Evolutionary conservation across 1,140 invertebrate species (phyloP).

Genomic region (Wasmannia auropunctata): DNA sequence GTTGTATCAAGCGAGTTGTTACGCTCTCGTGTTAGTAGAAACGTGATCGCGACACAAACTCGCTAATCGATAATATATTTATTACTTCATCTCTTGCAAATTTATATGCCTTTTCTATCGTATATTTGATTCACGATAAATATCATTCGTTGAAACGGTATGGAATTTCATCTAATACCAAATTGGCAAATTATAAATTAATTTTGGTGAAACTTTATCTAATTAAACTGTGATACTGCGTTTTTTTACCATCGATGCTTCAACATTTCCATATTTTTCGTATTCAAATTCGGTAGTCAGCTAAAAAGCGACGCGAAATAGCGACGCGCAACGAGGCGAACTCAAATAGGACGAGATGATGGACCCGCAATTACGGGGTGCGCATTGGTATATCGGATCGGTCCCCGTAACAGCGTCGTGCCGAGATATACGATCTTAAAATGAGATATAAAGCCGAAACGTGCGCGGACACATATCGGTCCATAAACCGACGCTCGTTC

Average conservation of each 20-base stretch:
- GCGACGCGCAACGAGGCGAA: background rate
- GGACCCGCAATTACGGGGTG: conserved; percentile 28
- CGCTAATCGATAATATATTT: conserved; percentile 25
- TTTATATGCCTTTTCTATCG: background rate
- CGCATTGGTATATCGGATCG: background rate
- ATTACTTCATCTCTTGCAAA: background rate
- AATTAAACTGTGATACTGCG: background rate
- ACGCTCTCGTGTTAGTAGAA: background rate
- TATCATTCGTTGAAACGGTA: background rate
- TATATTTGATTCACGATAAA: background rate
- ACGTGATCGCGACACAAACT: background rate
- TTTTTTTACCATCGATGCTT: background rate
- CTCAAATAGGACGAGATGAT: background rate
- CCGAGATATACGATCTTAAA: conserved; percentile 50
- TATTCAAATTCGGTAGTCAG: background rate
- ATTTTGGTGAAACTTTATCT: background rate
- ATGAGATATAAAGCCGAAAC: conserved; percentile 55
- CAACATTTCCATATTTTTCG: background rate
- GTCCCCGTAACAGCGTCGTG: conserved; percentile 2
- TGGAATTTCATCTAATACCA: background rate
- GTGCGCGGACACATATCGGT: conserved; percentile 15
- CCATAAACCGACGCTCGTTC: conserved; percentile 38
- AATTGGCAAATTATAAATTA: background rate
- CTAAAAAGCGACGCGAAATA: background rate
- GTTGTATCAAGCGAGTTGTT: background rate